phyloP scores from a whole-genome alignment of 1,140 invertebrate species.

The Meloidogyne exigua region DNA sequence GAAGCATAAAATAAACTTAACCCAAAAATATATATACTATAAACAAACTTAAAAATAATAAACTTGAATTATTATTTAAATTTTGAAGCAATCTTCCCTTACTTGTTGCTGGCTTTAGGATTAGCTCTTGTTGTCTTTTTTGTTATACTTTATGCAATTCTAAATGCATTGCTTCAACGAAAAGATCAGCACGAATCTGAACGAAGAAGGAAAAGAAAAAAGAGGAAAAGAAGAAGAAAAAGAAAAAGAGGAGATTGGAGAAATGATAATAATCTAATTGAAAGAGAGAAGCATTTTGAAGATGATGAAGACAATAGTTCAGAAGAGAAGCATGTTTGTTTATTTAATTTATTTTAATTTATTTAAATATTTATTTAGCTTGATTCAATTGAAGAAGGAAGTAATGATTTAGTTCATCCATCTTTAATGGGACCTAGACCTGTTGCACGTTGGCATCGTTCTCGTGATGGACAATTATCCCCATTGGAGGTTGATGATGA shows the following conservation, averaged over 20 bases:
- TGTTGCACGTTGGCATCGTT: background rate
- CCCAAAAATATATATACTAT: no score
- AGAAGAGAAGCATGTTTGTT: background rate
- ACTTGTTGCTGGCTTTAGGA: slow-evolving; percentile 17
- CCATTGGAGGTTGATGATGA: slow-evolving; percentile 9
- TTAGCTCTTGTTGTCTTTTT: slow-evolving; percentile 22
- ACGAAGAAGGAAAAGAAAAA: background rate
- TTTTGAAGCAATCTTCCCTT: slow-evolving; percentile 16
- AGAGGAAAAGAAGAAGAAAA: background rate
- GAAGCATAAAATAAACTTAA: background rate
- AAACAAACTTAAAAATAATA: no score
- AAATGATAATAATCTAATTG: slow-evolving; percentile 5
- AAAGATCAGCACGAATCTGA: slow-evolving; percentile 12
- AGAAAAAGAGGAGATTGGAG: background rate
- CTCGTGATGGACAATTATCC: background rate
- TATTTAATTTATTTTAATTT: background rate
- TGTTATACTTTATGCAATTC: slow-evolving; percentile 26
- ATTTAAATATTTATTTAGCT: background rate
- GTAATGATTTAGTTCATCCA: background rate
- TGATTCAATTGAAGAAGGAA: background rate
- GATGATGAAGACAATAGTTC: background rate
- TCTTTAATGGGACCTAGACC: background rate
- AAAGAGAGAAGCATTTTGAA: background rate
- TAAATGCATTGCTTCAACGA: slow-evolving; percentile 24
- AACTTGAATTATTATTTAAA: background rate